Evolutionary conservation across 2,888 invertebrate genomes (phyloP), one percentile per base, ranked within the genome.

Genomic region (Miltochrista miniata): DNA sequence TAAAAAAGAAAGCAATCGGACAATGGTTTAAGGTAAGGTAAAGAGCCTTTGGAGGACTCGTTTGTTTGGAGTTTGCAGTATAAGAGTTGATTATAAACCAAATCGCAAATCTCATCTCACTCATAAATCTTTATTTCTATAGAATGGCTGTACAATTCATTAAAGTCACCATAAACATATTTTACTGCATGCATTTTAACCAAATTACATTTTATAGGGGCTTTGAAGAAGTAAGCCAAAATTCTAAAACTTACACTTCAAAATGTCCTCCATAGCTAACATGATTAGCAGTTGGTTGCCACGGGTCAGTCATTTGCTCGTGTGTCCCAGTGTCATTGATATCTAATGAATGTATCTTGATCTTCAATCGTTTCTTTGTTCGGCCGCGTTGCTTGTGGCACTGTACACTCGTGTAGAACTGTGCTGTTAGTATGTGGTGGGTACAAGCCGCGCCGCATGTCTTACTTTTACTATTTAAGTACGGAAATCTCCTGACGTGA

Each of bases 291-390:
- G 78, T 76, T 11, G 87, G 85, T 54, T 79, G 73, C 56, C 68
- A 55, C 54, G 80, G 67, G 45, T 86, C 83, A 81, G 79, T 85
- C 87, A 90, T 89, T 85, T 73, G 74, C 41, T 70, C 74, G 45
- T 49, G 45, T 70, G 52, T 64, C 44, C 68, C 72, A 58, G 62
- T 61, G 41, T 68, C 81, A 77, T 82, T 73, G 39, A 74, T 61
- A 51, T 68, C 71, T 12, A 73, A 53, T 51, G 76, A 51, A 30
- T 76, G 70, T 68, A 78, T 80, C 49, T 78, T 85, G 42, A 70
- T 61, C 24, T 63, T 68, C 13, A 60, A 56, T 36, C 65, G 72
- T 59, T 80, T 83, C 58, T 79, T 85, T 47, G 64, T 65, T 64
- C 73, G 76, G 45, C 70, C 62, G 57, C 76, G 58, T 47, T 75